Conservation (phyloP, 2,113 vertebrate genomes). For the Myiopsitta monachus region DNA sequence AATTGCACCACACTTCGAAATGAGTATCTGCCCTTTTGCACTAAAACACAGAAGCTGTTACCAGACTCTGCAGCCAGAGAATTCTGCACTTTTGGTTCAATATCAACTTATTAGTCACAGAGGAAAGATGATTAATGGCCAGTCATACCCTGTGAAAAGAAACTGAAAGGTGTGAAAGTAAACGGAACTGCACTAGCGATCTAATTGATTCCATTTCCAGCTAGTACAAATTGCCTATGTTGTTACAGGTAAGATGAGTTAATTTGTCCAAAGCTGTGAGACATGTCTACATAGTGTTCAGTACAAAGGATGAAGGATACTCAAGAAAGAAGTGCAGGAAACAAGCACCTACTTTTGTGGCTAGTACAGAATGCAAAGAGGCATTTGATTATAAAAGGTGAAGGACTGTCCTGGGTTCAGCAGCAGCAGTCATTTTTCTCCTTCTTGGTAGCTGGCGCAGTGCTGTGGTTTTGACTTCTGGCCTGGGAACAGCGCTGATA, state of each 20-base stretch:
- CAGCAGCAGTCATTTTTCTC: no score
- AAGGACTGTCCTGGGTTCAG: background rate
- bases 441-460: no score
- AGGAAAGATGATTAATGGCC: background rate
- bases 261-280: background rate
- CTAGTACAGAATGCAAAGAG: background rate
- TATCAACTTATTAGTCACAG: background rate
- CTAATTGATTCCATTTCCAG: background rate
- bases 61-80: background rate
- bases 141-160: background rate
- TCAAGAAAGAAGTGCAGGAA: background rate
- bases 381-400: background rate
- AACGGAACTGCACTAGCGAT: background rate
- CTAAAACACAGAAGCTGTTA: background rate
- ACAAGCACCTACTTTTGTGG: background rate
- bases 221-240: accelerated
- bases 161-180: background rate
- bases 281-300: background rate
- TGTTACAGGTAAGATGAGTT: background rate
- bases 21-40: background rate
- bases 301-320: background rate
- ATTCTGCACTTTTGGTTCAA: background rate
- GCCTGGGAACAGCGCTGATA: no score
- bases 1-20: background rate
- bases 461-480: no score